Percentiles rank a stretch among this genome's conserved stretches.
These are phyloP conservation scores for Callopanchax toddi DNA, from an alignment of 2,113 vertebrate species.

Conservation along the genomic window DNA sequence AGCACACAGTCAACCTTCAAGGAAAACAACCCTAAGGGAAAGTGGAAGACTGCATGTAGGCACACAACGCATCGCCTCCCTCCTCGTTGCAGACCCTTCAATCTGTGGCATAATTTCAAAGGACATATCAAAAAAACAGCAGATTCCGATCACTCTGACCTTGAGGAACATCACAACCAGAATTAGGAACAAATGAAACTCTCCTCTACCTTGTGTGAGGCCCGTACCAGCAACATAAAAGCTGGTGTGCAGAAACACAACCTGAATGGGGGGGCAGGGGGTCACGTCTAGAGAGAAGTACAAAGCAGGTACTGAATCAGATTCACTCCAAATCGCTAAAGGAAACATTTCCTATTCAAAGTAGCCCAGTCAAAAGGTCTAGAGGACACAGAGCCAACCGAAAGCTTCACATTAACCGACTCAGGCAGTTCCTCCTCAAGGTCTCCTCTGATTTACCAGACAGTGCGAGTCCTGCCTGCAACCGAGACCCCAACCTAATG, in stretches of 20 bases:
- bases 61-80: background rate
- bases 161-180: conserved; percentile 3
- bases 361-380: conserved; percentile 5
- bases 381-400: conserved; percentile 1
- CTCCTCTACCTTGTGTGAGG: background rate
- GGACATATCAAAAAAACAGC: conserved; percentile 17
- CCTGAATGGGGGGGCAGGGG: background rate
- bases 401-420: conserved; percentile 10
- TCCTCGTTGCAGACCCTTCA: conserved; percentile 1
- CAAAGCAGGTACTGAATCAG: background rate
- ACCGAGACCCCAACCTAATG: conserved; percentile 15
- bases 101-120: background rate
- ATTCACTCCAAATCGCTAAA: conserved; percentile 2
- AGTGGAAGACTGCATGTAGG: conserved; percentile 12
- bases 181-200: background rate
- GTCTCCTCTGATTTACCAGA: conserved; percentile 1
- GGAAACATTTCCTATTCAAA: conserved; percentile 1
- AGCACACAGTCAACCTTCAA: conserved; percentile 28
- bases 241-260: background rate
- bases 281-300: background rate
- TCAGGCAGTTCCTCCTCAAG: conserved; percentile 4
- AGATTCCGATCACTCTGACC: conserved; percentile 3
- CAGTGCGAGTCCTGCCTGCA: conserved; percentile 12
- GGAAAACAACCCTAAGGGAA: conserved; percentile 8
- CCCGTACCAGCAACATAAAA: conserved; percentile 4